Conservation (phyloP, 1,140 invertebrate species). For the Chironomus striatipennis region DNA sequence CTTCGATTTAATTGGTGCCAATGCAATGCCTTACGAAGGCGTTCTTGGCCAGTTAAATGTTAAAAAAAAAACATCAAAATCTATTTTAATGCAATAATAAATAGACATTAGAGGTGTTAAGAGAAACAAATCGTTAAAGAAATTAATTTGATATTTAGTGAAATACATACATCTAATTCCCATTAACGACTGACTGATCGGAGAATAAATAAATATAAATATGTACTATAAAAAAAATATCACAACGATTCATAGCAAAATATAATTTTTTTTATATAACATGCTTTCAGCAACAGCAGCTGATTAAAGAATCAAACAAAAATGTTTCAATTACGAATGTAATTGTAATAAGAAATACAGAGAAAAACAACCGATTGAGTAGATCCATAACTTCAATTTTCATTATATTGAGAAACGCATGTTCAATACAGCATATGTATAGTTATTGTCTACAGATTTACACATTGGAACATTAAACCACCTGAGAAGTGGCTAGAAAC, state of each 20-base stretch:
- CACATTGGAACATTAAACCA: too few relatives aligned
- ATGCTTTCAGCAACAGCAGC: conserved; percentile 4
- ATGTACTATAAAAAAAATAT: background rate
- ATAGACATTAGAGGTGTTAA: background rate
- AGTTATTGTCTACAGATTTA: background rate
- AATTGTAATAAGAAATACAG: conserved; percentile 9
- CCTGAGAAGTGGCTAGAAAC: too few relatives aligned
- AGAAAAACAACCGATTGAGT: background rate
- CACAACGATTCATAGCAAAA: background rate
- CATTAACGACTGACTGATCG: too few relatives aligned
- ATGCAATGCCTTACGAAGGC: conserved; percentile 3
- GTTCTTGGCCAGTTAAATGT: background rate
- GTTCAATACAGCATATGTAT: background rate
- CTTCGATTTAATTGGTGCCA: background rate
- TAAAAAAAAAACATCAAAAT: background rate
- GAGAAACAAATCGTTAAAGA: background rate
- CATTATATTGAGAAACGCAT: conserved; percentile 9
- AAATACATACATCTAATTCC: background rate
- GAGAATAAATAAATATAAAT: too few relatives aligned
- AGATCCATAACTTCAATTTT: background rate
- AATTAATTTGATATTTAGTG: conserved; percentile 2
- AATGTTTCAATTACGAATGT: conserved; percentile 13
- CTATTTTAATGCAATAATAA: background rate
- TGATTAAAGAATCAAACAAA: conserved; percentile 14
- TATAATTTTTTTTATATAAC: background rate